Base-by-base conservation (phyloP, 2,888 invertebrate genomes). In the Diabrotica balteata region DNA sequence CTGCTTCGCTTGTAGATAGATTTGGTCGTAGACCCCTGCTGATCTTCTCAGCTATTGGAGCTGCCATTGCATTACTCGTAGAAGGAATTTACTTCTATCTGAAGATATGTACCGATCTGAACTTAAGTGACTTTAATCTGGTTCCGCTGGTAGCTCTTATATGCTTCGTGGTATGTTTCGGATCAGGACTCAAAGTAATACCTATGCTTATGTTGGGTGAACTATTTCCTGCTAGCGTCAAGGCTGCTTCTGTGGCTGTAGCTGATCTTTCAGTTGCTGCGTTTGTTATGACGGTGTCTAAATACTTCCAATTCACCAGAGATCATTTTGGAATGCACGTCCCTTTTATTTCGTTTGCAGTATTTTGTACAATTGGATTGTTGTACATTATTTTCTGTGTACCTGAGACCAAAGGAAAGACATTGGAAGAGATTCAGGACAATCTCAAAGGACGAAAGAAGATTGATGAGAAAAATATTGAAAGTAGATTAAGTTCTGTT, bases 381-480 rank as follows among this genome's bases (percentile, higher is more conserved):
- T 81, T 88, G 69, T 90, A 89, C 80, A 88, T 91, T 77, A 73
- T 86, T 59, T 80, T 87, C n/a, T 82, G 86, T 72, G 86, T 91
- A n/a, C 91, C 91, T 0, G 91, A 91, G 83, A 91, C 91, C 5
- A 91, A 90, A 80, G 90, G 90, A 66, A 91, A 90, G 77, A 90
- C 90, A 3, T 86, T 92, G 78, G 87, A 90, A 62, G 87, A 89
- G 77, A 91, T 92, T 76, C 91, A 91, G 79, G 86, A 88, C 22
- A 86, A 88, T 63, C 83, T 92, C 6, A 85, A 86, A 73, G 86
- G 88, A 82, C 45, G n/a, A n/a, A 53, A 42, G 9, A 32, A 5
- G 7, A 8, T 32, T 3, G 42, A 10, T 42, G 8, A 32, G 6
- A 42, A 53, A 42, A 42, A 53, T 53, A 53, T 5, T 8, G 11